Evolutionary conservation across 2,888 invertebrate genomes (phyloP).

Genomic region (Catocala sponsa): DNA sequence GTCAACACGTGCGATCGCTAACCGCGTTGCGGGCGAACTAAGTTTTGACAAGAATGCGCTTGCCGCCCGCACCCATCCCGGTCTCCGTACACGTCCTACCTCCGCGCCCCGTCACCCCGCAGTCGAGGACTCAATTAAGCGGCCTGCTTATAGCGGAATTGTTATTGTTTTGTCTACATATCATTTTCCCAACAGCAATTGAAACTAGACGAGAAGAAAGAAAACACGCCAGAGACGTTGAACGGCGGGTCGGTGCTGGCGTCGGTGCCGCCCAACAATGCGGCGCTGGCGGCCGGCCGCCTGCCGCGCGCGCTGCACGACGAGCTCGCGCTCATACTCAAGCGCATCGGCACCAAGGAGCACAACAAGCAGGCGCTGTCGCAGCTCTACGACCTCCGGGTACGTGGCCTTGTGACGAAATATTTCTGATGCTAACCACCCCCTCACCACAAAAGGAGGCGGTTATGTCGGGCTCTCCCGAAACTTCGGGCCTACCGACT

Average conservation of each 20-base stretch:
- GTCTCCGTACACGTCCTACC: too few species aligned
- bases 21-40: too few species aligned
- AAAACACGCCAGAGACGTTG: slow-evolving; percentile 65
- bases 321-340: slow-evolving; percentile 95
- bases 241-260: slow-evolving; percentile 80
- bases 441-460: not conserved
- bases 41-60: too few species aligned
- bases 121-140: too few species aligned
- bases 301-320: slow-evolving; percentile 95
- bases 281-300: slow-evolving; percentile 67
- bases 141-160: too few species aligned
- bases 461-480: too few species aligned
- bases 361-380: slow-evolving; percentile 94
- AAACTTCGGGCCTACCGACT: too few species aligned
- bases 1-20: too few species aligned
- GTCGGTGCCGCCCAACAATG: slow-evolving; percentile 81
- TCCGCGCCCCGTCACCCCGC: too few species aligned
- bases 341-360: slow-evolving; percentile 96
- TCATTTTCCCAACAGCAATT: slow-evolving; percentile 70
- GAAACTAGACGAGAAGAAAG: slow-evolving; percentile 88
- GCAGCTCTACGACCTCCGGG: slow-evolving; percentile 93
- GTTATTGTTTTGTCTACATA: not conserved
- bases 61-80: too few species aligned
- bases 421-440: not conserved
- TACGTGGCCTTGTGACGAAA: slow-evolving; percentile 48